Percentiles rank a stretch among this genome's conserved stretches.
Evolutionary conservation across 2,888 invertebrate species (phyloP).

Genomic region (Psylliodes chrysocephalus): DNA sequence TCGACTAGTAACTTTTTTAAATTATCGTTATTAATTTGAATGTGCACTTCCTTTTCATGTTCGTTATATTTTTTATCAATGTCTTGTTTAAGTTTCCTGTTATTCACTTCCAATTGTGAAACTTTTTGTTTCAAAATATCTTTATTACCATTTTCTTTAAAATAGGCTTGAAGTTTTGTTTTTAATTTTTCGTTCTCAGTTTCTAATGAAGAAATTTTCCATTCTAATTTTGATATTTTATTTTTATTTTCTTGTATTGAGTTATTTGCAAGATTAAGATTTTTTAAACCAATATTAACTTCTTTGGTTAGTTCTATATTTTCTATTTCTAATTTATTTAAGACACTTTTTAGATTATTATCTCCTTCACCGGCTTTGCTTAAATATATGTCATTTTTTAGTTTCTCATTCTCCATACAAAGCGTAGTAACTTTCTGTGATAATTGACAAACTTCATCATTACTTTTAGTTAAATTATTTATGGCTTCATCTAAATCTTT

Average conservation of each 20-base stretch:
- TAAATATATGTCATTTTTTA: constrained; percentile 39
- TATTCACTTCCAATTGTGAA: constrained; percentile 38
- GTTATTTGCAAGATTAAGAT: constrained; percentile 32
- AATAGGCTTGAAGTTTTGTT: constrained; percentile 38
- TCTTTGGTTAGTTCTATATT: constrained; percentile 46
- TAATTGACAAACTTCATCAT: constrained; percentile 31
- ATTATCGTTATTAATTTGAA: constrained; percentile 34
- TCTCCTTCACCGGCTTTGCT: constrained; percentile 13
- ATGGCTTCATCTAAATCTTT: constrained; percentile 35
- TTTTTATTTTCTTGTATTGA: background rate
- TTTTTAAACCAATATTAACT: constrained; percentile 38
- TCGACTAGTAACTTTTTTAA: constrained; percentile 26
- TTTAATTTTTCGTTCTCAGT: constrained; percentile 40
- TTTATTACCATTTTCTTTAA: too few species aligned
- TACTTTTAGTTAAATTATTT: constrained; percentile 35
- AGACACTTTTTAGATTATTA: background rate
- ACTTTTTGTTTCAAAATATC: constrained; percentile 27
- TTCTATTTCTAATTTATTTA: constrained; percentile 44
- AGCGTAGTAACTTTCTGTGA: constrained; percentile 7
- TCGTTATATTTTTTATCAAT: constrained; percentile 10
- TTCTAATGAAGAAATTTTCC: constrained; percentile 40
- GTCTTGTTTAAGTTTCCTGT: constrained; percentile 41
- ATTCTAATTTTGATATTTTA: background rate
- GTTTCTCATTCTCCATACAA: constrained; percentile 27
- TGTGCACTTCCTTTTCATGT: constrained; percentile 15